Evolutionary conservation across 2,113 vertebrate genomes (phyloP).

Genomic region (Corythaeola cristata): DNA sequence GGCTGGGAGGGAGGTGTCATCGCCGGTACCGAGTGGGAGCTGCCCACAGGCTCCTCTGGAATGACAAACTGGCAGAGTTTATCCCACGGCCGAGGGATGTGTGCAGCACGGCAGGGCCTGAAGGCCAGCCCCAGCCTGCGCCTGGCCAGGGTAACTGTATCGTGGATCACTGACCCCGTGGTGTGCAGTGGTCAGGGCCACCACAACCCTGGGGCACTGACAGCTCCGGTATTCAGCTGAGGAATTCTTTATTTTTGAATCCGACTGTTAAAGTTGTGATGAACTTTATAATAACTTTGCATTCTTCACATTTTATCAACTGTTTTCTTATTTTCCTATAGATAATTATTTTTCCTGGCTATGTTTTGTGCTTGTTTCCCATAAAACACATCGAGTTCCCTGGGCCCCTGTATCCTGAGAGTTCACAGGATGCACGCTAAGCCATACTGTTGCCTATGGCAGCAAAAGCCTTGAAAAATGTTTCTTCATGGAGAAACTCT

Average conservation of each 20-base stretch:
- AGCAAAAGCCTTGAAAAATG: background rate
- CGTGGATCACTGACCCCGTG: background rate
- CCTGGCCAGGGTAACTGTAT: background rate
- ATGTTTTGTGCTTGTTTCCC: background rate
- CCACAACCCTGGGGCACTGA: background rate
- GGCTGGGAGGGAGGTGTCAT: background rate
- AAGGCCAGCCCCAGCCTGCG: background rate
- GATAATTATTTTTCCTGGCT: background rate
- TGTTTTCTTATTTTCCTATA: background rate
- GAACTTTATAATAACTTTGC: background rate
- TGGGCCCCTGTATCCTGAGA: background rate
- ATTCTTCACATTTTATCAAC: background rate
- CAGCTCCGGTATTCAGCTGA: background rate
- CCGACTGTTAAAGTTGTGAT: background rate
- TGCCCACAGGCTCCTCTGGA: background rate
- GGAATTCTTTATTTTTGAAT: background rate
- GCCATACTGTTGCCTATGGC: background rate
- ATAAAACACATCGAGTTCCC: background rate
- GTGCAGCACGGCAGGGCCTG: background rate
- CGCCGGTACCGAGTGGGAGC: fast-evolving
- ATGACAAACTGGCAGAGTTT: background rate
- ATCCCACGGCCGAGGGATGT: fast-evolving
- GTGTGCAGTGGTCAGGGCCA: background rate
- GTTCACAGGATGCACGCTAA: background rate
- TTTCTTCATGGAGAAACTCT: background rate